These are phyloP conservation scores for Cephalotes varians DNA, from an alignment of 2,888 invertebrate genomes.

Conservation along the genomic window DNA sequence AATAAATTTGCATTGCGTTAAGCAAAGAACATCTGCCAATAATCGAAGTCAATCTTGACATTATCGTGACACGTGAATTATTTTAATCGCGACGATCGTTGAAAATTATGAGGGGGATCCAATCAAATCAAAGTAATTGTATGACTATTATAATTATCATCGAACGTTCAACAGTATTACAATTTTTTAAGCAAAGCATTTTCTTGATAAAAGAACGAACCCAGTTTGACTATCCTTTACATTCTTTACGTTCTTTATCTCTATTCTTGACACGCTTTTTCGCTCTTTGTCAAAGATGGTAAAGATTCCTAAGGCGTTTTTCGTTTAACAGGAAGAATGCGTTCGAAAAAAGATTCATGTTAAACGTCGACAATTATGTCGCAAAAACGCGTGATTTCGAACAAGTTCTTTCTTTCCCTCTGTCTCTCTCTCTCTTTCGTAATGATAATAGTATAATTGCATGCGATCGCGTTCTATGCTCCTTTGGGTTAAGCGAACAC, in stretches of 20 bases:
- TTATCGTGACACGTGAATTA: neutral
- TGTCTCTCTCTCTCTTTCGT: neutral
- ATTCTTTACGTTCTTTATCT: no score
- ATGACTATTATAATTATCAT: neutral
- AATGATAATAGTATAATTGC: slow-evolving; percentile 34
- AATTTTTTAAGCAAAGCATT: neutral
- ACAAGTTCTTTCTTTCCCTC: neutral
- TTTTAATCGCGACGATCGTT: neutral
- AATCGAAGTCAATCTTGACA: slow-evolving; percentile 4
- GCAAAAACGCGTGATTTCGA: slow-evolving; percentile 18
- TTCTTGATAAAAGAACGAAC: neutral
- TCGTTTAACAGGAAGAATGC: neutral
- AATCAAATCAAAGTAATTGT: neutral
- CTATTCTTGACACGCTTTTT: neutral
- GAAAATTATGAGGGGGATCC: neutral
- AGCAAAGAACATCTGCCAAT: neutral
- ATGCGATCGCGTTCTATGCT: slow-evolving; percentile 9
- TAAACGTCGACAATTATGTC: slow-evolving; percentile 18
- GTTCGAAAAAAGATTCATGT: neutral
- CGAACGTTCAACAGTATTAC: no score
- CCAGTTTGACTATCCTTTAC: neutral
- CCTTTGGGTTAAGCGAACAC: slow-evolving; percentile 34
- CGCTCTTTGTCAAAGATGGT: neutral
- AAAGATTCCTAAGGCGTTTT: neutral
- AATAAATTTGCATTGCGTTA: slow-evolving; percentile 1